These are phyloP conservation scores for Thamnaconus septentrionalis DNA, from an alignment of 2,113 vertebrate species.

Conservation along the genomic window DNA sequence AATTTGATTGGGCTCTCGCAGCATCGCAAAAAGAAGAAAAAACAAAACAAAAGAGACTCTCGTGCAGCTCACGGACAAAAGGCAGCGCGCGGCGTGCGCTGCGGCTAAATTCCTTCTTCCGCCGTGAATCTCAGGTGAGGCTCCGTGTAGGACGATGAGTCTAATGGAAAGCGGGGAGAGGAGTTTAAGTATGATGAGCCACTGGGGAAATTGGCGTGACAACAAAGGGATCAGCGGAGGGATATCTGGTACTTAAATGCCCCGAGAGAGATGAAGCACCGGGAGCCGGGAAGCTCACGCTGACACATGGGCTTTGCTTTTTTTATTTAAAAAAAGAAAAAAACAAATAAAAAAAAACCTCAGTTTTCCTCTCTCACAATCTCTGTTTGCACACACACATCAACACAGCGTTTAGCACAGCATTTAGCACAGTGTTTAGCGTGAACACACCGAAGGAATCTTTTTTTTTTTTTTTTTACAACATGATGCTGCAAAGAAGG, in stretches of 20 bases:
- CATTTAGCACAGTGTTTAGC: too few relatives aligned
- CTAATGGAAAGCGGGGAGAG: constrained; percentile 69
- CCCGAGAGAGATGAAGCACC: constrained; percentile 58
- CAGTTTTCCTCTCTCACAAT: constrained; percentile 6
- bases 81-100: neutral
- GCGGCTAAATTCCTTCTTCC: constrained; percentile 37
- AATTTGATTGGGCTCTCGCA: constrained; percentile 52
- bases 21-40: constrained; percentile 35
- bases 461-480: constrained; percentile 36
- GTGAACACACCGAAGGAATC: constrained; percentile 40
- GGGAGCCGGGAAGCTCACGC: constrained; percentile 63
- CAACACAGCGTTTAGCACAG: neutral
- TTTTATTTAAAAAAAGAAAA: neutral
- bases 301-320: constrained; percentile 56
- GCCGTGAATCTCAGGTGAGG: constrained; percentile 67
- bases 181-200: constrained; percentile 73
- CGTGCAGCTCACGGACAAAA: constrained; percentile 26
- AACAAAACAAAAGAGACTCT: constrained; percentile 2
- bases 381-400: constrained; percentile 36
- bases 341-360: too few relatives aligned
- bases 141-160: constrained; percentile 60
- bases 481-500: constrained; percentile 22
- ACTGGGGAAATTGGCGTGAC: constrained; percentile 73
- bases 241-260: constrained; percentile 69
- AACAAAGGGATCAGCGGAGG: constrained; percentile 69